Base-by-base conservation (phyloP, 2,888 invertebrate genomes). In the Limnephilus auricula region DNA sequence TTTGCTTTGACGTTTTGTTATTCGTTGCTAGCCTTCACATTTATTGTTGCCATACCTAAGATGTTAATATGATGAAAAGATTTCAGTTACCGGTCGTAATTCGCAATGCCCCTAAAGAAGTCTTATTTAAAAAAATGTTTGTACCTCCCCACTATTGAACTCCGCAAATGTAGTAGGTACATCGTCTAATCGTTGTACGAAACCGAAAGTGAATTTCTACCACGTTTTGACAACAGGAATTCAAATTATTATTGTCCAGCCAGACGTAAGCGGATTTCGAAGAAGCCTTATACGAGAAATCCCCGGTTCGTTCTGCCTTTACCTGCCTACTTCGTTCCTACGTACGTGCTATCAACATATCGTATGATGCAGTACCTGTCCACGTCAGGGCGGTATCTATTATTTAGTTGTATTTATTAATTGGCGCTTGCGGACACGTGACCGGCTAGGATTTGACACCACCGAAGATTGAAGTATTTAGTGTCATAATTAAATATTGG, bases 191-290 rank as follows among this genome's bases (percentile, higher is more conserved):
- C 12, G 40, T 40, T 40, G 12, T 40, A 40, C 40, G 40, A 40
- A 12, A 40, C 12, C 5, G 40, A 40, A 40, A 40, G 30, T 50
- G 6, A 6, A n/a, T n/a, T 25, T 25, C 80, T 82, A n/a, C 25
- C 82, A 34, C 25, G 50, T 86, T 40, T 40, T 45, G 40, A 40
- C 86, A 40, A 40, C 50, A 37, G 86, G 50, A 15, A 18, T 50
- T 50, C 12, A 12, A n/a, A n/a, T n/a, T 34, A 82, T 82, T 9
- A 32, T 32, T 32, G 34, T n/a, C 34, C 18, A 32, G 82, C 31
- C 32, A n/a, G 82, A 34, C n/a, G 65, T 89, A 89, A 89, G 79
- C 89, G 80, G 50, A 89, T 89, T 89, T 45, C 82, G n/a, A 45
- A 82, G 89, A 89, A 89, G 82, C 89, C 89, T 80, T 45, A 45